Evolutionary conservation across 2,797 vertebrate species (phyloP).

Genomic region (Chrysocyon brachyurus): DNA sequence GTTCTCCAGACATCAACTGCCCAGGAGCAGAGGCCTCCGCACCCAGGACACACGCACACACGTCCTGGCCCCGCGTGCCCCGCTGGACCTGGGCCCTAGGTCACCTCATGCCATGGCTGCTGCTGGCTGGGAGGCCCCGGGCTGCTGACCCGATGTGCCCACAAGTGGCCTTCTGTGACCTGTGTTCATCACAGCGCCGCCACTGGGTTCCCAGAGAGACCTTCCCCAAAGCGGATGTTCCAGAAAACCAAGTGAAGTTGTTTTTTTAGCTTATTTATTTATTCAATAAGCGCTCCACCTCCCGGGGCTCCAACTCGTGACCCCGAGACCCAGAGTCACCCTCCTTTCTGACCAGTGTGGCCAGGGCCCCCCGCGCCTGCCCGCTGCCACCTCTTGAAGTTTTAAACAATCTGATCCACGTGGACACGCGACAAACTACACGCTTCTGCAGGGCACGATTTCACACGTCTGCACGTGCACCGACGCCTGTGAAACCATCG

Average conservation of each 20-base stretch:
- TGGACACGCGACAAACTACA: not conserved
- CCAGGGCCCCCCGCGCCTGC: too few species aligned
- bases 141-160: not conserved
- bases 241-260: not conserved
- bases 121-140: not conserved
- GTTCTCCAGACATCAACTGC: not conserved
- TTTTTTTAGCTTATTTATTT: not conserved
- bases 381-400: not conserved
- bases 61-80: rapidly evolving
- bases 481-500: not conserved
- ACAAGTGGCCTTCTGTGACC: not conserved
- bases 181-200: not conserved
- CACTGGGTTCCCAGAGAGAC: not conserved
- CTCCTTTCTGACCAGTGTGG: not conserved
- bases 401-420: not conserved
- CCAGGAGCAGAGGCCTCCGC: not conserved
- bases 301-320: too few species aligned
- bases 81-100: not conserved
- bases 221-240: not conserved
- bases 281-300: not conserved
- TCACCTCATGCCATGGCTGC: not conserved
- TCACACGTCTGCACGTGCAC: not conserved
- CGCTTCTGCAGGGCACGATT: rapidly evolving
- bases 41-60: rapidly evolving
- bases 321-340: not conserved